These are phyloP conservation scores for Nerophis lumbriciformis DNA, from an alignment of 2,113 vertebrate genomes.

Conservation along the genomic window DNA sequence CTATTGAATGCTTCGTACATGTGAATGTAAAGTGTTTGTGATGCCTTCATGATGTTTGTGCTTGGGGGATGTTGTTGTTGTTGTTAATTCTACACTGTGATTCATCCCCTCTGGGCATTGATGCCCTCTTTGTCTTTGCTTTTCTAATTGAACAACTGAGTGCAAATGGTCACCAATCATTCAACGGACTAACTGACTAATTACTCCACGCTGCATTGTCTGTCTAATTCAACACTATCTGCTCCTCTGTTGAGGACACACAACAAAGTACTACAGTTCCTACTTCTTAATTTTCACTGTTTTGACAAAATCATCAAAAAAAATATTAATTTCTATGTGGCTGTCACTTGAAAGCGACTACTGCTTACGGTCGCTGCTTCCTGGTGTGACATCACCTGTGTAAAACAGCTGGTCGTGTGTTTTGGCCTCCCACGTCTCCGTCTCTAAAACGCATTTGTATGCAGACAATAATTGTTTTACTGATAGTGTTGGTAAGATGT, in stretches of 20 bases:
- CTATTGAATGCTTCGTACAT: too few species aligned
- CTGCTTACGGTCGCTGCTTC: too few species aligned
- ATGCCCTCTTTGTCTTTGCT: conserved; percentile 57
- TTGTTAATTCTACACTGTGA: conserved; percentile 5
- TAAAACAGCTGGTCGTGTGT: too few species aligned
- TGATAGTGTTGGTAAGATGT: too few species aligned
- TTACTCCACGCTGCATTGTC: conserved; percentile 11
- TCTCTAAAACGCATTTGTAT: too few species aligned
- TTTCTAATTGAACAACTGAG: conserved; percentile 45
- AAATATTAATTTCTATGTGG: too few species aligned
- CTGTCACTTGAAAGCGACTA: too few species aligned
- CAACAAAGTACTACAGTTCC: neutral
- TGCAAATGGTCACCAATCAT: conserved; percentile 32
- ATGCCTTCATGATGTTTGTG: conserved; percentile 5
- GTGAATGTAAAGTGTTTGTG: neutral
- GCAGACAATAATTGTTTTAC: too few species aligned
- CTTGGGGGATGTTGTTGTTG: conserved; percentile 11
- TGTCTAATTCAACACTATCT: conserved; percentile 1
- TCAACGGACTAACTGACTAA: conserved; percentile 30
- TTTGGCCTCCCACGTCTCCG: too few species aligned
- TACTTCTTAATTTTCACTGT: neutral
- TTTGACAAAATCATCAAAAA: neutral
- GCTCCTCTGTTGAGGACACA: neutral
- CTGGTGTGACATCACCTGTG: too few species aligned
- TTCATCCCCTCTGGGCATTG: conserved; percentile 38